These are phyloP conservation scores for Ricordea florida DNA, from an alignment of 92 coral and sea anemone species.

Conservation along the genomic window DNA sequence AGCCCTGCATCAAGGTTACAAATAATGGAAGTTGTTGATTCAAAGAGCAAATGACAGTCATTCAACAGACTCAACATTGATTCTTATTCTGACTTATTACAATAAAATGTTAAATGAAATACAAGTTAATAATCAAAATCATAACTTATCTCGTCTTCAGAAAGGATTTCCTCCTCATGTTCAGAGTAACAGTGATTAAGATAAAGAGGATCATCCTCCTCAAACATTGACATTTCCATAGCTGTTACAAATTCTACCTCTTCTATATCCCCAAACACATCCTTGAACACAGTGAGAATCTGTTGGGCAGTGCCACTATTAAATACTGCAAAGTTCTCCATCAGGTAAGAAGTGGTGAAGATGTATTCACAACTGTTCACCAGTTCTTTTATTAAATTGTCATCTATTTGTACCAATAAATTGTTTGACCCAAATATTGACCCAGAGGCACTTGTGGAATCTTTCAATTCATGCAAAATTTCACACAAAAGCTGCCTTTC, in stretches of 20 bases:
- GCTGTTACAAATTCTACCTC: constrained; percentile 25
- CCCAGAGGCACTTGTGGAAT: neutral
- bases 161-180: constrained; percentile 16
- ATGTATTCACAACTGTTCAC: constrained; percentile 30
- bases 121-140: constrained; percentile 9
- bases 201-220: constrained; percentile 26
- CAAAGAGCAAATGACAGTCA: neutral
- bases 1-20: constrained; percentile 3
- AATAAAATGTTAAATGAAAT: neutral
- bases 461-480: constrained; percentile 17
- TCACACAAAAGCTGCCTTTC: constrained; percentile 42
- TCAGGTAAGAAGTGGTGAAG: constrained; percentile 30
- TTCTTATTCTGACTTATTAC: neutral
- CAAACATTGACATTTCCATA: constrained; percentile 11
- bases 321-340: constrained; percentile 56
- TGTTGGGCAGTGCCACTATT: constrained; percentile 40
- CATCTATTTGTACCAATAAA: constrained; percentile 12
- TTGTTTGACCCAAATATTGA: constrained; percentile 16
- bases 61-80: constrained; percentile 3
- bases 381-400: constrained; percentile 32
- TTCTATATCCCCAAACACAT: constrained; percentile 36
- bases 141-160: constrained; percentile 16
- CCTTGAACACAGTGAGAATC: constrained; percentile 31
- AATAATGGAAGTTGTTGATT: neutral
- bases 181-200: constrained; percentile 24